Base-by-base conservation (phyloP, 2,888 invertebrate species). In the Apodemia hepburni region DNA sequence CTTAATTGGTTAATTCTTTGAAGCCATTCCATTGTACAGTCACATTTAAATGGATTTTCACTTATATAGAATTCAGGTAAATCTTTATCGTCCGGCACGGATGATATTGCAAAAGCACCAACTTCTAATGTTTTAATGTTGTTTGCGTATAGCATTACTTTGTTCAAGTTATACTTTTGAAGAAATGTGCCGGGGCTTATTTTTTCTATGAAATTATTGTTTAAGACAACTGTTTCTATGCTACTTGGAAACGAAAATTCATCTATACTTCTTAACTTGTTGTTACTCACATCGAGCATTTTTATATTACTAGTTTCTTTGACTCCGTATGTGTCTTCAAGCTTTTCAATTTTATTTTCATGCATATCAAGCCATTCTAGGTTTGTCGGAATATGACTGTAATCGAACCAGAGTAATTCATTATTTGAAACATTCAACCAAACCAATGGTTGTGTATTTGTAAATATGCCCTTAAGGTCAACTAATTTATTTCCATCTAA, bases 1-100 rank as follows among this genome's bases (percentile, higher is more conserved):
- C 94, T 94, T 80, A 95, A 89, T 87, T 95, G 95, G 91, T 96
- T 96, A 81, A 96, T 94, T 80, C 95, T 92, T 75, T 95, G 94
- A 74, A 97, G 81, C 97, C 97, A 97, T 85, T 97, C 97, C 96
- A 97, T 96, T 74, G 94, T 95, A 84, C 97, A 97, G 84, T 97
- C 96, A 82, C 97, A 97, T 73, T 94, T 93, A 80, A 97, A 95
- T 66, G 97, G 97, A 92, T 97, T 97, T 75, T 94, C 94, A 60
- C 96, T 95, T 70, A 97, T 94, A 80, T 95, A 96, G 84, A 97
- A 96, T 79, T 95, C 94, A 17, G 96, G 96, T 71, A 96, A 85
- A 77, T 95, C 94, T 82, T 92, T 93, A 73, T 94, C 93, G 70
- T 93, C 93, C 3, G 93, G 91, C 63, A 95, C 93, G 63, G 93